Evolutionary conservation across 1,140 invertebrate species (phyloP).

Genomic region (Leptinotarsa defecta): DNA sequence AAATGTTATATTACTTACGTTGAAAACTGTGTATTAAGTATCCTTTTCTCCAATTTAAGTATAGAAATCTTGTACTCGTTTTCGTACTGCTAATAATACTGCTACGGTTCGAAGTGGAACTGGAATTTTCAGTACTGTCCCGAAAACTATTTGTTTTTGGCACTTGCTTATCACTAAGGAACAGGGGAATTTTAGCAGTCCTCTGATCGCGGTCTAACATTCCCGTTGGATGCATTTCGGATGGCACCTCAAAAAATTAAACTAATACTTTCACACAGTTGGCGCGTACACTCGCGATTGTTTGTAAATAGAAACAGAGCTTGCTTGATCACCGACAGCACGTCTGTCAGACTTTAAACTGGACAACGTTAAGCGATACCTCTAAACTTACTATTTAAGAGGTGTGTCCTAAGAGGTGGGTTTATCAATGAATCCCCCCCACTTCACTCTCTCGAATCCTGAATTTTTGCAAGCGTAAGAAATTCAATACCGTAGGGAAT

Average conservation of each 20-base stretch:
- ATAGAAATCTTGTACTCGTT: slow-evolving; percentile 29
- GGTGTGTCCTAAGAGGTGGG: slow-evolving; percentile 34
- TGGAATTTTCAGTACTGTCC: slow-evolving; percentile 3
- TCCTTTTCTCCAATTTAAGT: slow-evolving; percentile 30
- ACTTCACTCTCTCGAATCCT: slow-evolving; percentile 16
- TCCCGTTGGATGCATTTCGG: slow-evolving; percentile 37
- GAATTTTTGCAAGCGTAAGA: slow-evolving; percentile 12
- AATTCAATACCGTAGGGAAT: slow-evolving; percentile 12
- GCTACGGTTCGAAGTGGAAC: slow-evolving; percentile 6
- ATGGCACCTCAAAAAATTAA: slow-evolving; percentile 9
- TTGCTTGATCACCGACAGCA: slow-evolving; percentile 31
- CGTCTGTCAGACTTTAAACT: slow-evolving; percentile 39
- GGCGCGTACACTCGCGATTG: slow-evolving; percentile 26
- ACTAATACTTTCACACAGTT: slow-evolving; percentile 18
- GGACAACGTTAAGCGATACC: slow-evolving; percentile 30
- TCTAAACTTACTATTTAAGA: slow-evolving; percentile 35
- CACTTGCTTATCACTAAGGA: slow-evolving; percentile 29
- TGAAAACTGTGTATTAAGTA: slow-evolving; percentile 38
- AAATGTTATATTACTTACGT: slow-evolving; percentile 37
- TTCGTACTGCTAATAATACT: slow-evolving; percentile 18
- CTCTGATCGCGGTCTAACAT: slow-evolving; percentile 51
- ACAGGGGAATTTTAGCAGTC: slow-evolving; percentile 41
- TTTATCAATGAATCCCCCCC: slow-evolving; percentile 30
- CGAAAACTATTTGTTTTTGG: slow-evolving; percentile 20
- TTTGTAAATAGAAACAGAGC: slow-evolving; percentile 31